Percentiles rank a stretch among this genome's conserved stretches.
phyloP scores from a whole-genome alignment of 2,797 vertebrate species.

The Scomberomorus guttatus region DNA sequence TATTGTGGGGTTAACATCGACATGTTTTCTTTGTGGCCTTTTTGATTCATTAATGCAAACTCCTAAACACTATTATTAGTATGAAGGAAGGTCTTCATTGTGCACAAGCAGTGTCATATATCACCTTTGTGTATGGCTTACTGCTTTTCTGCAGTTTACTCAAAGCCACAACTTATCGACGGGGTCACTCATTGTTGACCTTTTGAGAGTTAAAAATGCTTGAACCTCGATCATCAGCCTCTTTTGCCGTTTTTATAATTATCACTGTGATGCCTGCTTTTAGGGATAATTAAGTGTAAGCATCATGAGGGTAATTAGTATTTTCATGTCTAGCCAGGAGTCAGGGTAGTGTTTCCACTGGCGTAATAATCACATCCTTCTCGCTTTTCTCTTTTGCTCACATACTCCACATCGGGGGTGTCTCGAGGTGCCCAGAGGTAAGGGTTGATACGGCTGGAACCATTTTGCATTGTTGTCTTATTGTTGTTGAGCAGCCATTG shows the following conservation, averaged over 20 bases:
- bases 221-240: conserved; percentile 9
- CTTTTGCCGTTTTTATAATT: conserved; percentile 14
- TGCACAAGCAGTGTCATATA: background rate
- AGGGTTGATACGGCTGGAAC: conserved; percentile 64
- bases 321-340: background rate
- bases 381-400: background rate
- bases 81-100: background rate
- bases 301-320: background rate
- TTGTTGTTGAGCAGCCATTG: conserved; percentile 54
- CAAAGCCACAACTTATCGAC: conserved; percentile 1
- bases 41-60: conserved; percentile 36
- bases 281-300: background rate
- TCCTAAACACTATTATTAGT: background rate
- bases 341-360: background rate
- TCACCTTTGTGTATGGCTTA: background rate
- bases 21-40: conserved; percentile 12
- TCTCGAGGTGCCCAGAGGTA: conserved; percentile 57
- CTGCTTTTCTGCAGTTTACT: conserved; percentile 2
- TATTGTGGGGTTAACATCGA: conserved; percentile 31
- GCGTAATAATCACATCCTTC: background rate
- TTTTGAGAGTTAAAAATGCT: conserved; percentile 8
- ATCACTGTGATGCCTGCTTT: background rate
- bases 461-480: conserved; percentile 74
- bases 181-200: conserved; percentile 6
- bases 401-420: conserved; percentile 1